These are phyloP conservation scores for Drosophila leontia DNA, from an alignment of 1,140 invertebrate genomes.

Conservation along the genomic window DNA sequence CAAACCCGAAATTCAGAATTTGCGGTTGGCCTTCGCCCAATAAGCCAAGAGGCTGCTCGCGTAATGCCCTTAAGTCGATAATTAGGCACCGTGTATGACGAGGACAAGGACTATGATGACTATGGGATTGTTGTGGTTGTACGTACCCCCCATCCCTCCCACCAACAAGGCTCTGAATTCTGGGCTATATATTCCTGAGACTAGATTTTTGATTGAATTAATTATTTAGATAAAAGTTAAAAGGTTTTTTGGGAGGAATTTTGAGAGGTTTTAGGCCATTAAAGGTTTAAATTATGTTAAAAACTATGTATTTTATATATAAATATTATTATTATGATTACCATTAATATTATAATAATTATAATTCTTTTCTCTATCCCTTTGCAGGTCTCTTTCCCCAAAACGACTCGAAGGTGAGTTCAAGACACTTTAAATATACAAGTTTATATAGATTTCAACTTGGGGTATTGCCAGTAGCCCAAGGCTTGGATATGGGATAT, in stretches of 20 bases:
- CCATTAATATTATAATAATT: not conserved
- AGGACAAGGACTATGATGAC: not conserved
- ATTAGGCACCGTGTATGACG: conserved; percentile 33
- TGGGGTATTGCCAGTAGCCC: conserved; percentile 8
- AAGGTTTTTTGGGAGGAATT: not conserved
- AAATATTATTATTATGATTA: not conserved
- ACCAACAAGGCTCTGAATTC: not conserved
- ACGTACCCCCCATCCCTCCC: not conserved
- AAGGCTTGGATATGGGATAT: conserved; percentile 6
- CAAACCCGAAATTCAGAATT: conserved; percentile 4
- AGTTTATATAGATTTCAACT: not conserved
- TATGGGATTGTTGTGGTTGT: conserved; percentile 18
- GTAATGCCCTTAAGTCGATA: conserved; percentile 53
- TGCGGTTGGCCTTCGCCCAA: conserved; percentile 34
- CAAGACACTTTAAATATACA: conserved; percentile 51
- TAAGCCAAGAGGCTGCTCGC: conserved; percentile 31
- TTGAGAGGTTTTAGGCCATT: no score
- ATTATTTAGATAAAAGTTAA: not conserved
- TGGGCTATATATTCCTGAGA: not conserved
- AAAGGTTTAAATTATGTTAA: no score
- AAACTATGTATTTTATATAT: not conserved
- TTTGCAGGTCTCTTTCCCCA: not conserved
- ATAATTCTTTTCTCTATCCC: conserved; percentile 4
- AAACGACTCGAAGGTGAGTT: conserved; percentile 34
- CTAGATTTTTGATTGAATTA: not conserved